Evolutionary conservation across 92 coral and sea anemone genomes (phyloP).

Genomic region (Parazoanthus darwini): DNA sequence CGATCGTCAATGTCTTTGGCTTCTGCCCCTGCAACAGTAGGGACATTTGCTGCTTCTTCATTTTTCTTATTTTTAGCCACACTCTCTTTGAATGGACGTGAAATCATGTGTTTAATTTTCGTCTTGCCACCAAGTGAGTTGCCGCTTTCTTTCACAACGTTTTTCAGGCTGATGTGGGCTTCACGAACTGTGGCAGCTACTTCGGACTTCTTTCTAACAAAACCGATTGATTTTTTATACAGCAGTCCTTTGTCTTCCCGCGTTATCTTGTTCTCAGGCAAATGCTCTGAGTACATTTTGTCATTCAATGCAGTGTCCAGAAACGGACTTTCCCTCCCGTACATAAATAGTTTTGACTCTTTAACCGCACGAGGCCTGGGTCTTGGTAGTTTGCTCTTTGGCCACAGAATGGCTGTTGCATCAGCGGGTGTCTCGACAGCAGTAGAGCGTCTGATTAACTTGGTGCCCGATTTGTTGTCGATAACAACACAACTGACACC

Average conservation of each 20-base stretch:
- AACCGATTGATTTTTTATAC: slow-evolving; percentile 10
- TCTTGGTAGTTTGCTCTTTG: neutral
- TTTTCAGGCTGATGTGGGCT: neutral
- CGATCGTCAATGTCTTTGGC: neutral
- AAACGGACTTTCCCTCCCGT: neutral
- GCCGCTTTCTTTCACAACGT: neutral
- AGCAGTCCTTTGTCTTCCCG: slow-evolving; percentile 21
- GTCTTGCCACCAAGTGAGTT: neutral
- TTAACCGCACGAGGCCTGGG: neutral
- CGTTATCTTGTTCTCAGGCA: slow-evolving; percentile 1
- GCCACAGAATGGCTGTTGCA: neutral
- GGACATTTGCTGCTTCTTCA: neutral
- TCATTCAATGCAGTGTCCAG: slow-evolving; percentile 25
- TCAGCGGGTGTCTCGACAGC: neutral
- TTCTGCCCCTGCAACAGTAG: neutral
- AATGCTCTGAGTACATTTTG: neutral
- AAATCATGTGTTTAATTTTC: neutral
- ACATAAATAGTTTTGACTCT: neutral
- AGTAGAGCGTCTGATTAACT: neutral
- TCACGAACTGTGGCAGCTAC: neutral
- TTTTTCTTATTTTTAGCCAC: neutral
- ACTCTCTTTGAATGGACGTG: neutral
- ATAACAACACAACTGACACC: neutral
- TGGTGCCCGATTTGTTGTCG: neutral
- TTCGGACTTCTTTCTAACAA: neutral